Evolutionary conservation across 1,140 invertebrate genomes (phyloP).

Genomic region (Megalopta genalis): DNA sequence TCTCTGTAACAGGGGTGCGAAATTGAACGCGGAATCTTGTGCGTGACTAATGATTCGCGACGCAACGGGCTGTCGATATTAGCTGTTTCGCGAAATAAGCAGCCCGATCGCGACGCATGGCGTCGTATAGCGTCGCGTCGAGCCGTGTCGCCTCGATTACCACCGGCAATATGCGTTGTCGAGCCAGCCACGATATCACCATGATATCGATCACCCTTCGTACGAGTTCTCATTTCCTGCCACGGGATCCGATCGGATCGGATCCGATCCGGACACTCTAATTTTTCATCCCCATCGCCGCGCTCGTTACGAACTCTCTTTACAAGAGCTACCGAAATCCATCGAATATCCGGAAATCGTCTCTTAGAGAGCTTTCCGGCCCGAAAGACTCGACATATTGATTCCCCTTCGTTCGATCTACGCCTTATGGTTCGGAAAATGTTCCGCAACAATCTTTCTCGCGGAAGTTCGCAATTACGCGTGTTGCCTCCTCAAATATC

Average conservation of each 20-base stretch:
- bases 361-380: neutral
- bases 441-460: too few species aligned
- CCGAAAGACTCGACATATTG: too few species aligned
- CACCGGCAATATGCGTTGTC: neutral
- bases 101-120: neutral
- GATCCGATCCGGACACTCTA: too few species aligned
- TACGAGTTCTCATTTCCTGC: neutral
- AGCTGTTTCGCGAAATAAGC: neutral
- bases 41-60: conserved; percentile 27
- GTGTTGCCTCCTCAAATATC: too few species aligned
- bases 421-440: too few species aligned
- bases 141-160: neutral
- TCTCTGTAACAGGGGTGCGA: neutral
- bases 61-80: conserved; percentile 2
- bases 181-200: neutral
- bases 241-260: neutral
- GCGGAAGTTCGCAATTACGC: too few species aligned
- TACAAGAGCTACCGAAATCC: too few species aligned
- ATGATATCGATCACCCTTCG: neutral
- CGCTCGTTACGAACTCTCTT: too few species aligned
- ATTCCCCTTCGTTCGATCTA: too few species aligned
- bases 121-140: too few species aligned
- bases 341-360: neutral
- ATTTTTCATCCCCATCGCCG: neutral
- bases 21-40: neutral